phyloP scores from a whole-genome alignment of 37 sponge, comb jelly and placozoan species.

The Hexactinellida sp. region DNA sequence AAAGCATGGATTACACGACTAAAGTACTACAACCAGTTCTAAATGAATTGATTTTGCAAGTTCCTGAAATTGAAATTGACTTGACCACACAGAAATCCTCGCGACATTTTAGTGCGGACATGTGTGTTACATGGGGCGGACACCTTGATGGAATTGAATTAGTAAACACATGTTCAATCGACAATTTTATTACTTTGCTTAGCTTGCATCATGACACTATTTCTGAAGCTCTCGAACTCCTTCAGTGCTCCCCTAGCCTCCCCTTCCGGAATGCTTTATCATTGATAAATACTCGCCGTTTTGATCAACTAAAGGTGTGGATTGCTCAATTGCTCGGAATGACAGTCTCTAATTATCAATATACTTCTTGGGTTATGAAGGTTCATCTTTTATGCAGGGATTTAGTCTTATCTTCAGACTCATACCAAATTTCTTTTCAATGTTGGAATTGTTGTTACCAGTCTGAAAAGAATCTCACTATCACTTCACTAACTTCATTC shows the following conservation, averaged over 20 bases:
- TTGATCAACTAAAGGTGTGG: background rate
- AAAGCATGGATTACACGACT: conserved; percentile 1
- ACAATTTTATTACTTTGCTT: background rate
- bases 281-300: too few species aligned
- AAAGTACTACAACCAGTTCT: background rate
- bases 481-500: background rate
- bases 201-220: too few species aligned
- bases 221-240: too few species aligned
- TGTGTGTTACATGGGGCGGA: background rate
- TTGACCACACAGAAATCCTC: background rate
- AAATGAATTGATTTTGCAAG: background rate
- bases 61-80: background rate
- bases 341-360: background rate
- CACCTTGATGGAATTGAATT: background rate
- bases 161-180: background rate
- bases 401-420: background rate
- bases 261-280: too few species aligned
- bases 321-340: background rate
- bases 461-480: background rate
- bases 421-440: background rate
- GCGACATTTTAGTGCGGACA: background rate
- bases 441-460: too few species aligned
- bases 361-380: background rate
- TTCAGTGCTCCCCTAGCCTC: too few species aligned
- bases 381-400: background rate